A percentile compares a stretch with the other conserved stretches of the same genome.
Conservation (phyloP, 92 coral and sea anemone species). For the Bergia puertoricense region DNA sequence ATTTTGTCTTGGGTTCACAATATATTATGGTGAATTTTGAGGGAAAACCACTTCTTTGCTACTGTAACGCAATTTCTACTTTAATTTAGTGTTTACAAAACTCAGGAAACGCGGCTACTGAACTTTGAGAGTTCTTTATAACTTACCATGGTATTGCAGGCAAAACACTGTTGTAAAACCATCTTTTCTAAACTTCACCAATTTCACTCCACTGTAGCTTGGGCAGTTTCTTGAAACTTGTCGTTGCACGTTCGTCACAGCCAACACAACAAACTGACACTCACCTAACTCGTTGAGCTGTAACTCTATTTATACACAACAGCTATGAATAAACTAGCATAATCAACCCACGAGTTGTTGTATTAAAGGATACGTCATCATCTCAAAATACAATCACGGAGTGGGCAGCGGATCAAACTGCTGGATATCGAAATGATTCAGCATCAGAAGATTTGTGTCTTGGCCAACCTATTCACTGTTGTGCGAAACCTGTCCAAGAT, state of each 20-base stretch:
- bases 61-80: neutral
- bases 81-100: neutral
- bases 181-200: neutral
- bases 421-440: no score
- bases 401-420: no score
- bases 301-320: neutral
- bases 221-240: neutral
- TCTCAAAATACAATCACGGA: neutral
- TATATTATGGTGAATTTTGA: neutral
- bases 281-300: neutral
- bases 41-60: neutral
- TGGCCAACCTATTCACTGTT: no score
- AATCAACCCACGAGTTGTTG: neutral
- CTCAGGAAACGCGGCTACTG: no score
- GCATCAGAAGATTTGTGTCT: no score
- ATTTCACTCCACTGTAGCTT: neutral
- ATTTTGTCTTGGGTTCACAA: neutral
- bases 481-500: no score
- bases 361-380: neutral
- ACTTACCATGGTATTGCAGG: constrained; percentile 13
- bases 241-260: neutral
- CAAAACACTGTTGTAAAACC: constrained; percentile 6
- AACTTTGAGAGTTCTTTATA: neutral
- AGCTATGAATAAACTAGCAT: neutral
- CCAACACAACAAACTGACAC: neutral